These are phyloP conservation scores for Dione juno DNA, from an alignment of 2,888 invertebrate species.

Conservation along the genomic window DNA sequence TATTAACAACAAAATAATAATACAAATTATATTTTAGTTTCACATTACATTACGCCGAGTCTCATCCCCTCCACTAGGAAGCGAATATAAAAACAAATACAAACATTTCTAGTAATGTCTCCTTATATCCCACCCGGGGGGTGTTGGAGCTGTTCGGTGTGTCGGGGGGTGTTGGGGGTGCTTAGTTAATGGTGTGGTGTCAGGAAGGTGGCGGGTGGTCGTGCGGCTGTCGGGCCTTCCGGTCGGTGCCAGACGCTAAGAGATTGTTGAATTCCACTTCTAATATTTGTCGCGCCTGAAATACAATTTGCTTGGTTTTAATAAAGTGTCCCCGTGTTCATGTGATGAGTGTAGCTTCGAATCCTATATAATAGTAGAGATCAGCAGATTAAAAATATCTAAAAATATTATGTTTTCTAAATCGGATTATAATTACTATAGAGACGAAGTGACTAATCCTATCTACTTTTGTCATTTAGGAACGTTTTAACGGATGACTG, in stretches of 20 bases:
- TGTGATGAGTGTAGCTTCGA: too few relatives aligned
- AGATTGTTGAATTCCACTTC: slow-evolving; percentile 96
- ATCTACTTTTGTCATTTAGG: too few relatives aligned
- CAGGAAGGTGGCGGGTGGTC: slow-evolving; percentile 72
- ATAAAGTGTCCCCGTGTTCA: too few relatives aligned
- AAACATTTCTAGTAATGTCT: neutral
- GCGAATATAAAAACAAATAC: neutral
- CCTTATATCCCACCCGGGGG: slow-evolving; percentile 6
- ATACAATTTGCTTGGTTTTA: slow-evolving; percentile 4
- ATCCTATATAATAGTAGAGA: too few relatives aligned
- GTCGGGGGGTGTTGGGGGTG: slow-evolving; percentile 47
- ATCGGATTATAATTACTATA: too few relatives aligned
- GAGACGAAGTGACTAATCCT: too few relatives aligned
- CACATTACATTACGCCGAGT: neutral
- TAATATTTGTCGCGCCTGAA: slow-evolving; percentile 93
- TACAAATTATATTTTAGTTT: slow-evolving; percentile 5
- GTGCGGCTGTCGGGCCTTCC: slow-evolving; percentile 82
- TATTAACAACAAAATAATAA: neutral
- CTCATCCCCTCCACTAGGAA: neutral
- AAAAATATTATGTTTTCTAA: too few relatives aligned
- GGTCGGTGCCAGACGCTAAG: slow-evolving; percentile 92
- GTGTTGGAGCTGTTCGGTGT: slow-evolving; percentile 17
- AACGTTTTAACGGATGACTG: too few relatives aligned
- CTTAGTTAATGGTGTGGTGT: slow-evolving; percentile 68
- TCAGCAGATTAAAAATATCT: too few relatives aligned